A percentile compares a stretch with the other conserved stretches of the same genome.
These are phyloP conservation scores for Enteromius trimaculatus DNA, from an alignment of 2,797 vertebrate genomes.

Conservation along the genomic window DNA sequence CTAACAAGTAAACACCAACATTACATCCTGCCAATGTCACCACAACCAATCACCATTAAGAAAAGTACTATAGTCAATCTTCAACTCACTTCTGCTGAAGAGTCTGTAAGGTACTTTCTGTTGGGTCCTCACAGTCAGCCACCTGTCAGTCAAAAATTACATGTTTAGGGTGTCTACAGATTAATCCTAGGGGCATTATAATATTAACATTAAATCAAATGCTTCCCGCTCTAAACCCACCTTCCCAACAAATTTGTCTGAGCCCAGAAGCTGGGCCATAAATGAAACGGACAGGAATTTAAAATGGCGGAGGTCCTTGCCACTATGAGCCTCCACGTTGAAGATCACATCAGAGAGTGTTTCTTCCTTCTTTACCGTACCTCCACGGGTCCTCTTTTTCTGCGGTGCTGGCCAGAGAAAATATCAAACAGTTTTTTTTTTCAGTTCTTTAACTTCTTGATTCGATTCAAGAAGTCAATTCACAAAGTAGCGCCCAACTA, in stretches of 20 bases:
- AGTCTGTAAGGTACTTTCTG: slow-evolving; percentile 73
- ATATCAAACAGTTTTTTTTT: not conserved
- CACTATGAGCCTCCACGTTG: slow-evolving; percentile 82
- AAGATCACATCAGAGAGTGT: slow-evolving; percentile 82
- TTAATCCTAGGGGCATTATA: not conserved
- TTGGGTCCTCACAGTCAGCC: slow-evolving; percentile 72
- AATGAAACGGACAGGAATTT: slow-evolving; percentile 92
- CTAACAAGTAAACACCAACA: slow-evolving; percentile 67
- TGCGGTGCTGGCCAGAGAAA: slow-evolving; percentile 58
- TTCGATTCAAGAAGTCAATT: not conserved
- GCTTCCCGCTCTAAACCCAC: slow-evolving; percentile 67
- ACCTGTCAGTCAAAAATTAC: slow-evolving; percentile 74
- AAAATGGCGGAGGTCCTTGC: slow-evolving; percentile 92
- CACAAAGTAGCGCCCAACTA: not conserved
- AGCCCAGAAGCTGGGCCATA: slow-evolving; percentile 87
- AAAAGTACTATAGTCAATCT: not conserved
- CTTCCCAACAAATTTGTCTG: slow-evolving; percentile 86
- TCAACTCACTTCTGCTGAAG: slow-evolving; percentile 86
- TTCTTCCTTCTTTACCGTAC: slow-evolving; percentile 62
- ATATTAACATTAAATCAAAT: not conserved
- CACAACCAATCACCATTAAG: not conserved
- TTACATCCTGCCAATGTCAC: not conserved
- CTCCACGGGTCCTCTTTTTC: slow-evolving; percentile 55
- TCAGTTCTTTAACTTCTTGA: not conserved
- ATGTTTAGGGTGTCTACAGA: not conserved